These are phyloP conservation scores for Limnephilus auricula DNA, from an alignment of 2,888 invertebrate genomes.

Conservation along the genomic window DNA sequence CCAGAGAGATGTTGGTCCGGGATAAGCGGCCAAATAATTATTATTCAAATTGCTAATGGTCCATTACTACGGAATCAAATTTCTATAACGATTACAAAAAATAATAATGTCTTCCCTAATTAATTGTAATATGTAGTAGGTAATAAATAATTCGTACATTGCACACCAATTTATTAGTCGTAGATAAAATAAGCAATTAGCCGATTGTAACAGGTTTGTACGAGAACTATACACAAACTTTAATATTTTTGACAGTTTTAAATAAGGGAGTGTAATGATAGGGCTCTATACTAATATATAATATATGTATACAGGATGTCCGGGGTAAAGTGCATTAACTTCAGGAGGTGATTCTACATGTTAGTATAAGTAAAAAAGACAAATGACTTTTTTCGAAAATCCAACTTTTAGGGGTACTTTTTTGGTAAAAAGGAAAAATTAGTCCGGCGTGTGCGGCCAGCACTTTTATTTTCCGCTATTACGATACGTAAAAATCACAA, in stretches of 20 bases:
- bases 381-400: no score
- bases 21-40: neutral
- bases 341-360: no score
- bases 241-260: neutral
- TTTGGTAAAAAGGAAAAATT: no score
- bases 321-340: no score
- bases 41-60: neutral
- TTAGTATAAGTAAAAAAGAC: no score
- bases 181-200: neutral
- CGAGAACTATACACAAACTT: neutral
- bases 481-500: no score
- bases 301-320: no score
- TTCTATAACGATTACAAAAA: neutral
- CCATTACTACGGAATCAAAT: neutral
- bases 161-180: neutral
- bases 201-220: neutral
- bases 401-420: no score
- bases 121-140: neutral
- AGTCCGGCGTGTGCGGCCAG: no score
- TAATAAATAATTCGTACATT: neutral
- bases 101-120: neutral
- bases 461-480: no score
- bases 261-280: neutral
- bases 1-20: neutral
- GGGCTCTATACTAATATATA: no score